phyloP scores from a whole-genome alignment of 2,113 vertebrate genomes.

The Caretta caretta region DNA sequence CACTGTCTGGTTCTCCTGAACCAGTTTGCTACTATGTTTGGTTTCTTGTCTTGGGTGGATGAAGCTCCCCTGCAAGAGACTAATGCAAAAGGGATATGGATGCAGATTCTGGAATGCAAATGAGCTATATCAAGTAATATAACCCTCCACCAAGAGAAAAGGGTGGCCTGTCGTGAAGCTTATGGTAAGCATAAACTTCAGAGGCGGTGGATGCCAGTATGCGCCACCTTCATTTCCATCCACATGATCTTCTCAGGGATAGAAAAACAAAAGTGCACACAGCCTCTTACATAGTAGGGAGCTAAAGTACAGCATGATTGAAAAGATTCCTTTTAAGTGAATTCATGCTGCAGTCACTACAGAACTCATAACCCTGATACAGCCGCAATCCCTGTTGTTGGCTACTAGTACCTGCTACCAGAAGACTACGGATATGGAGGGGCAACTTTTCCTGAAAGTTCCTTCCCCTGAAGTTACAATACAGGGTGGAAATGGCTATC shows the following conservation, averaged over 20 bases:
- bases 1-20: too few relatives aligned
- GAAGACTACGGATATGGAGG: background rate
- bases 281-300: too few relatives aligned
- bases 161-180: background rate
- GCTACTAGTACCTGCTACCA: background rate
- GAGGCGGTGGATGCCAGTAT: background rate
- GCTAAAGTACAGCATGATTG: background rate
- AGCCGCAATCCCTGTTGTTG: background rate
- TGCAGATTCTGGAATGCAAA: too few relatives aligned
- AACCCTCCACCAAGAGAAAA: too few relatives aligned
- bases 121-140: too few relatives aligned
- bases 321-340: background rate
- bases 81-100: too few relatives aligned
- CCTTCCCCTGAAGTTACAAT: background rate
- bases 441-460: background rate
- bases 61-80: too few relatives aligned
- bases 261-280: background rate
- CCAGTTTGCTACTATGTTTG: too few relatives aligned
- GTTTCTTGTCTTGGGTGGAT: too few relatives aligned
- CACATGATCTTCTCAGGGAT: background rate
- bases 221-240: background rate
- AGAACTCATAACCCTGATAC: background rate
- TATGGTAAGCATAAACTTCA: background rate
- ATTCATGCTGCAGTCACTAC: background rate
- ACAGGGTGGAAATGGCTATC: background rate